Conservation (phyloP, 2,113 vertebrate species). For the Campylomormyrus numenius region DNA sequence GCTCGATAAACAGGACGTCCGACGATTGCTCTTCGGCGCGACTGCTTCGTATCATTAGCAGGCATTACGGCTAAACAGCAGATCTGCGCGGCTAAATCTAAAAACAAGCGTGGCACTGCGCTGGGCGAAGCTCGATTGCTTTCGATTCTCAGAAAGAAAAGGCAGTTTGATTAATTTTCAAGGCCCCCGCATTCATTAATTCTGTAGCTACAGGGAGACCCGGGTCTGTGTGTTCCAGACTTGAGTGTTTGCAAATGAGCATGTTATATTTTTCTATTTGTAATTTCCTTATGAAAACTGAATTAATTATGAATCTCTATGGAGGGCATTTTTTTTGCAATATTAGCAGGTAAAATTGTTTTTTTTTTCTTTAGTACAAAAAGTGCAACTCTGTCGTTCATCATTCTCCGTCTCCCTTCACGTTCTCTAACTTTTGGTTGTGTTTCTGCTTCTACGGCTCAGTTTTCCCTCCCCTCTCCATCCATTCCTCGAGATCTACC, state of each 20-base stretch:
- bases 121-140: not conserved
- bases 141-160: not conserved
- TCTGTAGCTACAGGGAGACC: not conserved
- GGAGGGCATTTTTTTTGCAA: not conserved
- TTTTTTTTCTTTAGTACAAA: not conserved
- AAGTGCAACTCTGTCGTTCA: not conserved
- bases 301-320: not conserved
- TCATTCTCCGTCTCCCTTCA: not conserved
- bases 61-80: not conserved
- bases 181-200: conserved; percentile 11
- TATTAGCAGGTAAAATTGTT: not conserved
- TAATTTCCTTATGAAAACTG: not conserved
- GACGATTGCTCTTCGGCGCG: not conserved
- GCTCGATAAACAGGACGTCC: not conserved
- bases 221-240: not conserved
- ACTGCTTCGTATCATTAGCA: not conserved
- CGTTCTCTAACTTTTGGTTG: not conserved
- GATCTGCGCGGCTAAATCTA: not conserved
- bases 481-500: not conserved
- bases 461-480: not conserved
- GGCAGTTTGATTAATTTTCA: not conserved
- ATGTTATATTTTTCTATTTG: not conserved
- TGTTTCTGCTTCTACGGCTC: not conserved
- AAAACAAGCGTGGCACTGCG: not conserved
- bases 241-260: not conserved